Conservation (phyloP, 2,113 vertebrate genomes). For the Forbesichthys papilliferus region DNA sequence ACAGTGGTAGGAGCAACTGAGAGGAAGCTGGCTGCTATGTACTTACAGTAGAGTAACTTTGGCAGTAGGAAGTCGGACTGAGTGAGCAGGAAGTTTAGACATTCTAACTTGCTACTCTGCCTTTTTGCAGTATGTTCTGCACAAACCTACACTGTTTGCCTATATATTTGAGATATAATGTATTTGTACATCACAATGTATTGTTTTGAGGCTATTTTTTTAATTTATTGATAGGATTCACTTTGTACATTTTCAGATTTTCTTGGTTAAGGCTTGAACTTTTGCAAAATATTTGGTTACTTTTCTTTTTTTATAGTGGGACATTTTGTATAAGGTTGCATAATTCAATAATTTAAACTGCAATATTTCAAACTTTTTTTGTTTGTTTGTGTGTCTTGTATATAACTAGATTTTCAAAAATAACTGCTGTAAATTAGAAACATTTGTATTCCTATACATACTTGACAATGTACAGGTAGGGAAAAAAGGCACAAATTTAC, state of each 20-base stretch:
- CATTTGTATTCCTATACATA: conserved; percentile 46
- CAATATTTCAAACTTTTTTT: conserved; percentile 41
- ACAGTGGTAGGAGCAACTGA: conserved; percentile 6
- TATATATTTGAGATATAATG: conserved; percentile 58
- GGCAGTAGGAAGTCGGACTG: background rate
- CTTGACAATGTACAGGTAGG: conserved; percentile 63
- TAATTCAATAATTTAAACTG: conserved; percentile 41
- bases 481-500: conserved; percentile 54
- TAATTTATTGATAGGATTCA: conserved; percentile 75
- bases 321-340: conserved; percentile 22
- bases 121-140: conserved; percentile 70
- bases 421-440: conserved; percentile 55
- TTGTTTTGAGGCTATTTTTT: conserved; percentile 58
- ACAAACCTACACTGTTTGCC: conserved; percentile 76
- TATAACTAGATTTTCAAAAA: conserved; percentile 44
- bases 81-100: conserved; percentile 36
- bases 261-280: conserved; percentile 52
- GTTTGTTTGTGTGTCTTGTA: conserved; percentile 46
- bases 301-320: conserved; percentile 19
- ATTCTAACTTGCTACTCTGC: conserved; percentile 25
- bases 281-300: conserved; percentile 27
- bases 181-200: conserved; percentile 63
- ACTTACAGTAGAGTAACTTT: conserved; percentile 9
- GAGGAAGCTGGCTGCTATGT: background rate
- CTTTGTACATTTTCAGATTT: conserved; percentile 48